Conservation (phyloP, 2,888 invertebrate genomes). For the Trichopria drosophilae region DNA sequence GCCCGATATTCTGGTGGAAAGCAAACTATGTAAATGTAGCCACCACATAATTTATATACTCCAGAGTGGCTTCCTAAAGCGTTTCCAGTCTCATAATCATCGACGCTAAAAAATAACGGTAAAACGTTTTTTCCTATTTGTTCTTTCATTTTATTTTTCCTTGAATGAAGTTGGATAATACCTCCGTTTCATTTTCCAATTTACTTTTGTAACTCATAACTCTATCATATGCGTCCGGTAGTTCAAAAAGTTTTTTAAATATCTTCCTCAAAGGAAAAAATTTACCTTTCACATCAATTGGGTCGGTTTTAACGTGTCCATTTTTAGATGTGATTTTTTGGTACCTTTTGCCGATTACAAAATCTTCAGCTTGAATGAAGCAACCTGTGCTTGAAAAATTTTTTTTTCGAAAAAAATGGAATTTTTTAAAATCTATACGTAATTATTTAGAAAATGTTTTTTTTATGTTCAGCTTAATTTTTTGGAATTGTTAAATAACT, state of each 20-base stretch:
- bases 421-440: no score
- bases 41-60: slow-evolving; percentile 15
- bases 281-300: not conserved
- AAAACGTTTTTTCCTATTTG: not conserved
- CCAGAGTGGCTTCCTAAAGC: not conserved
- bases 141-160: not conserved
- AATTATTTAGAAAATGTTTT: no score
- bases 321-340: not conserved
- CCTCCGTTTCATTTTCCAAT: not conserved
- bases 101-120: slow-evolving; percentile 16
- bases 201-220: not conserved
- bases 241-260: slow-evolving; percentile 7
- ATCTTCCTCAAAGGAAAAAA: slow-evolving; percentile 4
- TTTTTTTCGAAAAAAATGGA: no score
- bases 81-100: slow-evolving; percentile 21
- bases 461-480: no score
- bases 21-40: slow-evolving; percentile 16
- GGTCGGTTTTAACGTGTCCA: not conserved
- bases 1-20: slow-evolving; percentile 18
- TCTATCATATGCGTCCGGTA: not conserved
- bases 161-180: not conserved
- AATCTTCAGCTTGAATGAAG: not conserved
- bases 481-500: no score
- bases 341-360: not conserved
- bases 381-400: no score